Percentiles rank a stretch among this genome's conserved stretches.
These are phyloP conservation scores for Dryomyza anilis DNA, from an alignment of 2,888 invertebrate species.

Conservation along the genomic window DNA sequence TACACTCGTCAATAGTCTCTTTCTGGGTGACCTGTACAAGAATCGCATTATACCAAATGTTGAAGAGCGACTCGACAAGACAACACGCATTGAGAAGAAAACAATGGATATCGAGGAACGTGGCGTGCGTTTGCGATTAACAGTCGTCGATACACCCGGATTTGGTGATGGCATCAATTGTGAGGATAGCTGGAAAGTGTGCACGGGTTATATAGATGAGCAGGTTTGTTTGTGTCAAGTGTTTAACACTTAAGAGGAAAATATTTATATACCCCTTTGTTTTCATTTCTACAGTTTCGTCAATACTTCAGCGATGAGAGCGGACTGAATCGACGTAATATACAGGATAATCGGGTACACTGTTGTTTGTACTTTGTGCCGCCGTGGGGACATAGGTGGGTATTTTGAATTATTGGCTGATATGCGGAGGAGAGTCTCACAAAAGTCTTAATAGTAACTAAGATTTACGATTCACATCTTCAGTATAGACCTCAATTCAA, in stretches of 20 bases:
- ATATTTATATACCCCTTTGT: not conserved
- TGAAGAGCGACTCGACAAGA: constrained; percentile 71
- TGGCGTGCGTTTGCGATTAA: constrained; percentile 86
- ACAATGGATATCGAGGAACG: constrained; percentile 95
- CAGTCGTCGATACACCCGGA: constrained; percentile 93
- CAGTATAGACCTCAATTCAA: too few relatives aligned
- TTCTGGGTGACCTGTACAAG: constrained; percentile 91
- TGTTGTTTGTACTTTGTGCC: constrained; percentile 95
- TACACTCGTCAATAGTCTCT: constrained; percentile 91
- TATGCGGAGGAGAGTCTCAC: too few relatives aligned
- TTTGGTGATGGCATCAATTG: constrained; percentile 93
- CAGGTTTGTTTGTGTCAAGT: constrained; percentile 62
- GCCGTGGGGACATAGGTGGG: constrained; percentile 91
- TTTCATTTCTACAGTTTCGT: constrained; percentile 62
- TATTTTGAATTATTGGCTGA: not conserved
- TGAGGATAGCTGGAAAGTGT: constrained; percentile 91
- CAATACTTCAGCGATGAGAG: constrained; percentile 91
- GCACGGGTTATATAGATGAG: constrained; percentile 90
- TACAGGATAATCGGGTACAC: constrained; percentile 94
- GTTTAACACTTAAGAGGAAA: not conserved
- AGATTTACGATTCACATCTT: too few relatives aligned
- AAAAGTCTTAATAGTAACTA: too few relatives aligned
- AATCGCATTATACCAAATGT: constrained; percentile 72
- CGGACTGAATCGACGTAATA: constrained; percentile 91
- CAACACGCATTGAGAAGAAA: constrained; percentile 75